Conservation (phyloP, 2,113 vertebrate species). For the Ploceus nigricollis region DNA sequence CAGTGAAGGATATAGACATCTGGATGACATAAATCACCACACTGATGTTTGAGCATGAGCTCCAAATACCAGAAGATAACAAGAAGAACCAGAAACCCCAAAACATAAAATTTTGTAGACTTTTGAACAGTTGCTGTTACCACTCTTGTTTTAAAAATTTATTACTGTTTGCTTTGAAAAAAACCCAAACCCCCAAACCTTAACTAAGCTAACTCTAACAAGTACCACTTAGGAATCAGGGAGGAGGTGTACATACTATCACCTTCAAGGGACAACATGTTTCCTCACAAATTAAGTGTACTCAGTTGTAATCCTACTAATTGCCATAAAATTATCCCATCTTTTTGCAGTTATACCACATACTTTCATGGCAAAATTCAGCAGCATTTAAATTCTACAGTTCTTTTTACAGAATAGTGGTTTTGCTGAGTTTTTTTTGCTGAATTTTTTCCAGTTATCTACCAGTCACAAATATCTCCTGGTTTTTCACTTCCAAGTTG, state of each 20-base stretch:
- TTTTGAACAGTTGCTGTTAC: not conserved
- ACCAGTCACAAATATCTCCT: not conserved
- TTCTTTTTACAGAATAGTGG: not conserved
- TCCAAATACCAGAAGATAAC: not conserved
- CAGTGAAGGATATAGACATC: not conserved
- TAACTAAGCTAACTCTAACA: not conserved
- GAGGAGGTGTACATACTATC: not conserved
- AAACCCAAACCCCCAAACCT: not conserved
- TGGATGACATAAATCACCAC: not conserved
- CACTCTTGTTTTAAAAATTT: not conserved
- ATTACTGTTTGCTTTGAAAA: not conserved
- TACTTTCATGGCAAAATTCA: not conserved
- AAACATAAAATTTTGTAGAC: not conserved
- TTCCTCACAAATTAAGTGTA: not conserved
- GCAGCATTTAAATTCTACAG: not conserved
- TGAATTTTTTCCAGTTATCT: not conserved
- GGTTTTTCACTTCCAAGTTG: not conserved
- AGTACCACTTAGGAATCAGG: not conserved
- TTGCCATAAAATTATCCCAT: not conserved
- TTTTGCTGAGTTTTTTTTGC: not conserved
- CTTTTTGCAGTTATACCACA: not conserved
- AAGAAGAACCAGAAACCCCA: not conserved
- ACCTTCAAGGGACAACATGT: not conserved
- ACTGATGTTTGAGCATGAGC: not conserved
- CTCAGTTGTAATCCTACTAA: not conserved